These are phyloP conservation scores for Xanthia togata DNA, from an alignment of 2,888 invertebrate genomes.

Conservation along the genomic window DNA sequence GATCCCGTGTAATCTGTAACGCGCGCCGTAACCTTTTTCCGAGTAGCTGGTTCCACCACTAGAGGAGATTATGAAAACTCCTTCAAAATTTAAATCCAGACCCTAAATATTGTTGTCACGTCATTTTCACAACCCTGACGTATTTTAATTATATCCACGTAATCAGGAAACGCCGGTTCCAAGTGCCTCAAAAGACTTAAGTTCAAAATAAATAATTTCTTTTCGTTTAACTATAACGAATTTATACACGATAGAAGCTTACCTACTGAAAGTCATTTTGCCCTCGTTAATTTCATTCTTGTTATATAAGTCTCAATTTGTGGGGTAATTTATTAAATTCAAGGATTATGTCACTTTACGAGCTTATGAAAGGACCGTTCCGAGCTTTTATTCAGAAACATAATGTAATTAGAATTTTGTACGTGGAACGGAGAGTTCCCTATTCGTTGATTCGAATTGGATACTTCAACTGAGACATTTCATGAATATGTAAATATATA, in stretches of 20 bases:
- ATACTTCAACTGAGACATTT: constrained; percentile 46
- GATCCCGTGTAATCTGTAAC: not conserved
- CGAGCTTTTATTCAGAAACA: constrained; percentile 48
- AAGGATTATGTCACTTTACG: constrained; percentile 57
- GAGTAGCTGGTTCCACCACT: not conserved
- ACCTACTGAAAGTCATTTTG: constrained; percentile 47
- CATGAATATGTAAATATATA: constrained; percentile 46
- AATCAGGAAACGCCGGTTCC: constrained; percentile 23
- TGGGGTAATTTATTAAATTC: constrained; percentile 61
- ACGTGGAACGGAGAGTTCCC: constrained; percentile 46
- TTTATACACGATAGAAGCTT: constrained; percentile 30
- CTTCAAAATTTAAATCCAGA: not conserved
- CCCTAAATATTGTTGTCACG: constrained; percentile 9
- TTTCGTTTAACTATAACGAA: constrained; percentile 28
- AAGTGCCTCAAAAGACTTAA: constrained; percentile 13
- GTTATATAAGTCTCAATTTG: constrained; percentile 59
- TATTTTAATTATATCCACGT: constrained; percentile 21
- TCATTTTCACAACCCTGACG: not conserved
- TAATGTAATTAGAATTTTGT: constrained; percentile 61
- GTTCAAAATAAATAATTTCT: not conserved
- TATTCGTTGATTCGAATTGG: constrained; percentile 48
- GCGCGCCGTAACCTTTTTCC: not conserved
- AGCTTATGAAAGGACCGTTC: constrained; percentile 48
- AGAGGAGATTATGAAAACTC: not conserved
- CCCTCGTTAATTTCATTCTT: constrained; percentile 58